These are phyloP conservation scores for Plagiodera versicolora DNA, from an alignment of 2,888 invertebrate species.

Conservation along the genomic window DNA sequence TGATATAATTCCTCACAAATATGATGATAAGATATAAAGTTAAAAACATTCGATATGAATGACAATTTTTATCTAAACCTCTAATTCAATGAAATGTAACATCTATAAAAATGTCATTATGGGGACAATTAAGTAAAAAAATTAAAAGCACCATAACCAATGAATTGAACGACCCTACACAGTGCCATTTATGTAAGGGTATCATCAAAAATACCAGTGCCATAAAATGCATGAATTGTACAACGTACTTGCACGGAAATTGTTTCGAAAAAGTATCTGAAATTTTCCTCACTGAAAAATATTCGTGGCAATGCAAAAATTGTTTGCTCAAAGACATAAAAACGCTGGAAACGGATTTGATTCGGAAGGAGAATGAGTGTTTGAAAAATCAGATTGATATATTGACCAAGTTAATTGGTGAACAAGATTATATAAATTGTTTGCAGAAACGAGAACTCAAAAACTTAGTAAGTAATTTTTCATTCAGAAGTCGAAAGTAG, in stretches of 20 bases:
- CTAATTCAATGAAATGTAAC: not conserved
- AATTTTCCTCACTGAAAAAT: slow-evolving; percentile 33
- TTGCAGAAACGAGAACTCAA: slow-evolving; percentile 34
- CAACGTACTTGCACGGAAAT: slow-evolving; percentile 34
- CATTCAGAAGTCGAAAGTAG: too few species aligned
- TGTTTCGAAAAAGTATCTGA: slow-evolving; percentile 36
- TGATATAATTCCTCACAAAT: not conserved
- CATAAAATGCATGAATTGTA: slow-evolving; percentile 35
- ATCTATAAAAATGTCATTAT: slow-evolving; percentile 26
- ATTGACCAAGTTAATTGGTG: slow-evolving; percentile 35
- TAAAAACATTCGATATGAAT: slow-evolving; percentile 17
- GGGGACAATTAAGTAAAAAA: slow-evolving; percentile 23
- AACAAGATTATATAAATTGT: slow-evolving; percentile 37
- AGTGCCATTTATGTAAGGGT: slow-evolving; percentile 33
- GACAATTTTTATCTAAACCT: not conserved
- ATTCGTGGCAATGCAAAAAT: slow-evolving; percentile 34
- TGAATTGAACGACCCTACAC: not conserved
- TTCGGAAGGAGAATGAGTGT: slow-evolving; percentile 35
- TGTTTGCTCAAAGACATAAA: slow-evolving; percentile 27
- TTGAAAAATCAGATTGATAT: slow-evolving; percentile 35
- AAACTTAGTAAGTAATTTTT: not conserved
- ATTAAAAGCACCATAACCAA: not conserved
- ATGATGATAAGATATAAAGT: slow-evolving; percentile 17
- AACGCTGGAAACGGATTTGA: slow-evolving; percentile 27
- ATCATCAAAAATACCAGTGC: slow-evolving; percentile 35